These are phyloP conservation scores for Dromas ardeola DNA, from an alignment of 2,113 vertebrate species.

Conservation along the genomic window DNA sequence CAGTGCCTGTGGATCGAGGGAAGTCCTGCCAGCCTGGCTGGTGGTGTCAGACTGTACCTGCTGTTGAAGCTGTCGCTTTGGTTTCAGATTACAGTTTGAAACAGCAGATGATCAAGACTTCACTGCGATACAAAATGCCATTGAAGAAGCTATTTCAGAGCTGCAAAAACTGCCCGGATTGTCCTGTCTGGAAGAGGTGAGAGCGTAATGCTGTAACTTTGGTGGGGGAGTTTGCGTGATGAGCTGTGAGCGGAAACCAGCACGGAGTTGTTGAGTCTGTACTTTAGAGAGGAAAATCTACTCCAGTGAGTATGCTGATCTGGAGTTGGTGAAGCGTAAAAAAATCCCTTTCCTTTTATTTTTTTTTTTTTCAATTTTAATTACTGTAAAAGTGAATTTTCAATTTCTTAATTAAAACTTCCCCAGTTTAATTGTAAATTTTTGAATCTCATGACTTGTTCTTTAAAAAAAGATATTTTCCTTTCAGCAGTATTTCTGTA, in stretches of 20 bases:
- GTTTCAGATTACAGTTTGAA: constrained; percentile 80
- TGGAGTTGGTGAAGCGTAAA: not conserved
- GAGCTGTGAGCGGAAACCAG: not conserved
- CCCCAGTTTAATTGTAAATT: not conserved
- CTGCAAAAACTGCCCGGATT: constrained; percentile 78
- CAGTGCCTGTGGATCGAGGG: accelerated
- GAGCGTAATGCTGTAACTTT: not conserved
- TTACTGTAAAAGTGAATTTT: not conserved
- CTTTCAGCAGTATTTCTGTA: not conserved
- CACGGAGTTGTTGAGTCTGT: not conserved
- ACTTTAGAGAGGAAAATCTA: not conserved
- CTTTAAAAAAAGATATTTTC: not conserved
- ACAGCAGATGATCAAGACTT: constrained; percentile 80
- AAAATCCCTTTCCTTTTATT: not conserved
- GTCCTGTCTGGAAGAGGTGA: constrained; percentile 79
- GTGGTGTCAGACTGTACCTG: not conserved
- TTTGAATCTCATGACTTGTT: not conserved
- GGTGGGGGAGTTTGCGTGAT: not conserved
- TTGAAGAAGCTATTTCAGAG: constrained; percentile 84
- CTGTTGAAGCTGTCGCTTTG: not conserved
- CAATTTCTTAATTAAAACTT: not conserved
- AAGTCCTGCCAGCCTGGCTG: not conserved
- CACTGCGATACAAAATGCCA: constrained; percentile 78
- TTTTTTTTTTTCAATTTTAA: not conserved
- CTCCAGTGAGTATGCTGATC: not conserved